Evolutionary conservation across 1,140 invertebrate genomes (phyloP), one percentile per base, ranked within the genome.

Genomic region (Rhizoglyphus robini): DNA sequence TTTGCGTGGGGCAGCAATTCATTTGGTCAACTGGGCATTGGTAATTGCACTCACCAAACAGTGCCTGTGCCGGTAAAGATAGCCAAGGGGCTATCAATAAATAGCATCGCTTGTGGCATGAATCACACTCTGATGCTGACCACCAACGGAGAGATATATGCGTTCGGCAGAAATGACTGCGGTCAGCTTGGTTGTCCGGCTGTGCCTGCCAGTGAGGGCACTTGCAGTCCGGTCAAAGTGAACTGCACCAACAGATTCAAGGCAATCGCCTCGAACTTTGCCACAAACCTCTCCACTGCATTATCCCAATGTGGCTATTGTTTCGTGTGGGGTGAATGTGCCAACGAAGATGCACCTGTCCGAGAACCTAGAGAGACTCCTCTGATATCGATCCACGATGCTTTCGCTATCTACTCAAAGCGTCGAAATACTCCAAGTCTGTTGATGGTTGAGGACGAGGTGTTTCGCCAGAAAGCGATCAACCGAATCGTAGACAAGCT

Each of bases 1-100:
- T 86, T 82, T 69, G 79, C 80, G 1, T 87, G 85, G 84, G 86
- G 86, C 36, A 75, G 81, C 36, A 86, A 85, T 75, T 73, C 83
- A n/a, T 84, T 86, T 72, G 85, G 83, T 15, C 85, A 86, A 73
- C 74, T 86, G 65, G 85, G 85, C 13, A 81, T 81, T 68, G 79
- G 81, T 41, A 79, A 79, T 3, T 79, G 81, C 1, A 81, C 79
- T 72, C 81, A 82, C 27, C 63, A 51, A 20, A 64, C 38, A 1
- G 20, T 36, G 4, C 63, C 63, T 1, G 29, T 48, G 2, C 20
- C n/a, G 3, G 63, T 64, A 73, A 77, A 77, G 32, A 70, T 79
- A 2, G 71, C 72, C 34, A 82, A 82, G 29, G 74, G 76, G 20
- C 71, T 79, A 49, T 75, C 84, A 54, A 29, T 51, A 4, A 64